Conservation (phyloP, 1,140 invertebrate genomes). For the Wasmannia auropunctata region DNA sequence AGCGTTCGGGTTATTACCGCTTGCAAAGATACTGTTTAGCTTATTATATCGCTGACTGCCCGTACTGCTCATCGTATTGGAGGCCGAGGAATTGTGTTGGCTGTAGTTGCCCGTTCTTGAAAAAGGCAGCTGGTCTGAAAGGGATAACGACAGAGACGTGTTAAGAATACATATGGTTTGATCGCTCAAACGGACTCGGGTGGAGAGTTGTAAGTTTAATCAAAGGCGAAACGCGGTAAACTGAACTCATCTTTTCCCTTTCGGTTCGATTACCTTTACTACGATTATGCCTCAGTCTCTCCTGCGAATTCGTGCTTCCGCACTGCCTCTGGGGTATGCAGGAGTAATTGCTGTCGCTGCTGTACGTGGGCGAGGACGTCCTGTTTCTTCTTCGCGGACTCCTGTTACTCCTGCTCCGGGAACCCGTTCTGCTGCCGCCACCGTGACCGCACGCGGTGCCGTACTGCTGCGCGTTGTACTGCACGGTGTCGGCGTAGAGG, state of each 20-base stretch:
- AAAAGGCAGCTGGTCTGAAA: conserved; percentile 83
- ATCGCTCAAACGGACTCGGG: not conserved
- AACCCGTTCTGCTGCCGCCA: conserved; percentile 75
- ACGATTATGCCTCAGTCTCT: conserved; percentile 82
- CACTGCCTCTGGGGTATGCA: conserved; percentile 82
- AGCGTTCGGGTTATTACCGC: conserved; percentile 76
- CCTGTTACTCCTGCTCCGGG: conserved; percentile 78
- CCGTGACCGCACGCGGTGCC: conserved; percentile 62
- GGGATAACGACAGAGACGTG: not conserved
- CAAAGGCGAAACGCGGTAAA: not conserved
- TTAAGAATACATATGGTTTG: not conserved
- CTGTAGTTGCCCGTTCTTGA: conserved; percentile 78
- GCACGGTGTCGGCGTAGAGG: conserved; percentile 83
- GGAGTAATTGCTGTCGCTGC: conserved; percentile 84
- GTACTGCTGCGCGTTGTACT: conserved; percentile 77
- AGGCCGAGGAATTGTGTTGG: conserved; percentile 82
- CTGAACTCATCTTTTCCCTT: too few relatives aligned
- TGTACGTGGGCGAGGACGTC: conserved; percentile 82
- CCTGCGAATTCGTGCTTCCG: conserved; percentile 81
- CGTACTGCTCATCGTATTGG: conserved; percentile 83
- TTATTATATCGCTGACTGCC: conserved; percentile 84
- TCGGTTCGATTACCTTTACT: conserved; percentile 79
- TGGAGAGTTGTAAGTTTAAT: not conserved
- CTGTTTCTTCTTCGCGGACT: conserved; percentile 81
- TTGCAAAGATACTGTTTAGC: conserved; percentile 81